Conservation (phyloP, 2,113 vertebrate species). For the Vombatus ursinus region DNA sequence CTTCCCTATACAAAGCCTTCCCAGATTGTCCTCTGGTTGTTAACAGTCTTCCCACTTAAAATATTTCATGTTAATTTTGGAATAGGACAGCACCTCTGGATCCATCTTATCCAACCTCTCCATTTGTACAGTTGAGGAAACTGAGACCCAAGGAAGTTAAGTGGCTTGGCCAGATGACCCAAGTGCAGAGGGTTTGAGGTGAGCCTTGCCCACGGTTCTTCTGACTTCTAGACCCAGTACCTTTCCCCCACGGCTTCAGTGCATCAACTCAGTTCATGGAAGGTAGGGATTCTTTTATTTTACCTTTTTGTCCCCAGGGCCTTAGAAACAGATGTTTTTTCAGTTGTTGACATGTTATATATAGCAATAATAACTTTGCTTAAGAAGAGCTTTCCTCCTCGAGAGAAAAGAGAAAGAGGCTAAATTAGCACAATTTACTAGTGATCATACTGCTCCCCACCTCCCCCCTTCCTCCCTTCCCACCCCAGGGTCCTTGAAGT, state of each 20-base stretch:
- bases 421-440: rapidly evolving
- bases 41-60: background rate
- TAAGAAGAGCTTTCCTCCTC: background rate
- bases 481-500: background rate
- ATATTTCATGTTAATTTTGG: background rate
- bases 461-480: background rate
- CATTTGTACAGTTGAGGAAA: background rate
- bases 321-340: background rate
- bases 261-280: background rate
- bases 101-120: background rate
- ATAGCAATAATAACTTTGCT: background rate
- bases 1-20: background rate
- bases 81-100: background rate
- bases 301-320: background rate
- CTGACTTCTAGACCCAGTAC: background rate
- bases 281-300: background rate
- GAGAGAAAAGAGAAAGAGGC: background rate
- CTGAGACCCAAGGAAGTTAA: background rate
- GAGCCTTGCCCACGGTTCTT: background rate
- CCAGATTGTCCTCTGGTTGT: background rate
- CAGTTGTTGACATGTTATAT: background rate
- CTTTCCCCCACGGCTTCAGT: background rate
- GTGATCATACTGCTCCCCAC: too few relatives aligned
- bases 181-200: background rate
- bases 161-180: background rate